Conservation (phyloP, 2,113 vertebrate genomes). For the Psilopogon haemacephalus region DNA sequence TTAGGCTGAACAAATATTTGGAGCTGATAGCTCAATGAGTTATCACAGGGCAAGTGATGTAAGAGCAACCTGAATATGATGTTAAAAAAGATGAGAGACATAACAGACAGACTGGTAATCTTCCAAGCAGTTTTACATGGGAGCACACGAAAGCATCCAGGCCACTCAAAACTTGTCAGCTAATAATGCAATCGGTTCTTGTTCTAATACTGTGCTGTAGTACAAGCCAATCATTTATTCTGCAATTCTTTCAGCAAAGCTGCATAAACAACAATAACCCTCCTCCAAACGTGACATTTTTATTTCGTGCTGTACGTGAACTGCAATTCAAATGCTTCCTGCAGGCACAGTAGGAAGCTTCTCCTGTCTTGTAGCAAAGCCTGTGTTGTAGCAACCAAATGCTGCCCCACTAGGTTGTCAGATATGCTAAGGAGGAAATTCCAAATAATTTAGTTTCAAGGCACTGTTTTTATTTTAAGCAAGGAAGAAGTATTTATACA, state of each 20-base stretch:
- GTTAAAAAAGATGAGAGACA: conserved; percentile 53
- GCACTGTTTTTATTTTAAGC: conserved; percentile 39
- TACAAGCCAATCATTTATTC: conserved; percentile 32
- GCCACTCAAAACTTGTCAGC: conserved; percentile 44
- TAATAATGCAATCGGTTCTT: conserved; percentile 33
- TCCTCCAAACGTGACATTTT: conserved; percentile 43
- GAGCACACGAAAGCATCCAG: background rate
- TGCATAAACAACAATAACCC: conserved; percentile 10
- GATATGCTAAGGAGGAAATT: conserved; percentile 33
- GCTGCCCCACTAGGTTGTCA: background rate
- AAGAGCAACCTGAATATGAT: conserved; percentile 42
- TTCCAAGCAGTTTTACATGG: background rate
- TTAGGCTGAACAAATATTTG: conserved; percentile 64
- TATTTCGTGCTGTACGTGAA: conserved; percentile 28
- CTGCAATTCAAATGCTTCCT: conserved; percentile 46
- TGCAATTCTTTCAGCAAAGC: background rate
- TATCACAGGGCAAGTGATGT: conserved; percentile 24
- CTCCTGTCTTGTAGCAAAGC: conserved; percentile 22
- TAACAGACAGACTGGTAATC: conserved; percentile 42
- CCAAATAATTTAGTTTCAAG: conserved; percentile 31
- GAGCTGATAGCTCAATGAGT: conserved; percentile 54
- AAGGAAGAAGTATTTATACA: background rate
- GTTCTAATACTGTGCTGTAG: conserved; percentile 12
- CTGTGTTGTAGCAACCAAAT: background rate
- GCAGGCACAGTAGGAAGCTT: conserved; percentile 45